Evolutionary conservation across 1,140 invertebrate species (phyloP).

Genomic region (Limonius californicus): DNA sequence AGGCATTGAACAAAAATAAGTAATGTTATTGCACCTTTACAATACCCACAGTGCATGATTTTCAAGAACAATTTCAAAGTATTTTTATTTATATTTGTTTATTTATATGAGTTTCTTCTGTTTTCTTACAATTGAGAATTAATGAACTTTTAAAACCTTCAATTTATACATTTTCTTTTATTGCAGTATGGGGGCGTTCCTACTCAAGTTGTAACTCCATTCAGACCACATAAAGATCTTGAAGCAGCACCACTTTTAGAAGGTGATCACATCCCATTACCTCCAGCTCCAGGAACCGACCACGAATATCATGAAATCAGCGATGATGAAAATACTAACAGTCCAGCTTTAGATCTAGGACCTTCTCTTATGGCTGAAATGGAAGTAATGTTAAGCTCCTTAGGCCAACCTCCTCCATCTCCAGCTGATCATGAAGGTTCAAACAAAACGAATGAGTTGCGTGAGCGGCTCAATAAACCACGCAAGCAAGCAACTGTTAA

Average conservation of each 20-base stretch:
- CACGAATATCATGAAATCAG: constrained; percentile 93
- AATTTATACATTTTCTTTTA: constrained; percentile 21
- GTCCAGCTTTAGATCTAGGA: constrained; percentile 78
- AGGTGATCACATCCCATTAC: constrained; percentile 35
- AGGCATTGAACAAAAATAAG: too few species aligned
- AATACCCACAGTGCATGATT: too few species aligned
- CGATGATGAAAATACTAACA: constrained; percentile 60
- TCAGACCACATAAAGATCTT: constrained; percentile 79
- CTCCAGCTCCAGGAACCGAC: constrained; percentile 46
- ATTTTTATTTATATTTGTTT: too few species aligned
- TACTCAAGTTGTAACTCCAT: constrained; percentile 81
- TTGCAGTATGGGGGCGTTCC: constrained; percentile 71
- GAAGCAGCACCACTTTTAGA: constrained; percentile 55
- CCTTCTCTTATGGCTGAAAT: constrained; percentile 93
- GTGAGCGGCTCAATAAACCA: constrained; percentile 12
- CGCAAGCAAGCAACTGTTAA: constrained; percentile 65
- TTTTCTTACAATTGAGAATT: too few species aligned
- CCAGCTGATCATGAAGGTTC: constrained; percentile 56
- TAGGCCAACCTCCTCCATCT: constrained; percentile 46
- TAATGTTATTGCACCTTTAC: too few species aligned
- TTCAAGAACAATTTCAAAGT: too few species aligned
- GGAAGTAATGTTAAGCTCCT: constrained; percentile 81
- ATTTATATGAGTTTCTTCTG: too few species aligned
- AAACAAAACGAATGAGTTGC: constrained; percentile 68
- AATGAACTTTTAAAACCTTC: too few species aligned